Evolutionary conservation across 2,113 vertebrate species (phyloP).

Genomic region (Hypanus sabinus): DNA sequence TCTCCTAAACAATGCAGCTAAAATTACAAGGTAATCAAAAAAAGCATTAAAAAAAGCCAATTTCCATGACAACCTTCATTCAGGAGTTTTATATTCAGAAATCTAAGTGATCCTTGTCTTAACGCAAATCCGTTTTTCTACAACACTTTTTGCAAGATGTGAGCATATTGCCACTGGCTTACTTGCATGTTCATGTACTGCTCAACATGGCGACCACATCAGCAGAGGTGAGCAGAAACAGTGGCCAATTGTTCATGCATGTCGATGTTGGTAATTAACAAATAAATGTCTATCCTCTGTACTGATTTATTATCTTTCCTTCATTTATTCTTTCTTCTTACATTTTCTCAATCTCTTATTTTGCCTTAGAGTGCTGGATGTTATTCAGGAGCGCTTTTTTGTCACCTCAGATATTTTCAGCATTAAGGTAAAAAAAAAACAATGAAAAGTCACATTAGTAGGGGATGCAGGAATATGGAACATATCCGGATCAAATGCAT

Average conservation of each 20-base stretch:
- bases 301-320: conserved; percentile 4
- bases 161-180: too few species aligned
- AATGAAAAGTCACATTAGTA: too few species aligned
- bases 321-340: neutral
- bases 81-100: neutral
- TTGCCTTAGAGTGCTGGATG: conserved; percentile 67
- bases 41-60: neutral
- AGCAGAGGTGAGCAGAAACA: too few species aligned
- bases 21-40: neutral
- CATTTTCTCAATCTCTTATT: neutral
- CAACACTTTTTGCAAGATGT: neutral
- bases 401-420: conserved; percentile 69
- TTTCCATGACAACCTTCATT: neutral
- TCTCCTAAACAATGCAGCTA: neutral
- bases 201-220: too few species aligned
- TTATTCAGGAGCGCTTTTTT: conserved; percentile 66
- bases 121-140: neutral
- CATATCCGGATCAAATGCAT: too few species aligned
- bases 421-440: conserved; percentile 59
- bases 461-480: too few species aligned
- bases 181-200: too few species aligned
- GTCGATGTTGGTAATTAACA: too few species aligned
- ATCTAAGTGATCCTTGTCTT: neutral
- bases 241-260: too few species aligned
- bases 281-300: too few species aligned